These are phyloP conservation scores for Myocastor coypus DNA, from an alignment of 2,113 vertebrate genomes.

Conservation along the genomic window DNA sequence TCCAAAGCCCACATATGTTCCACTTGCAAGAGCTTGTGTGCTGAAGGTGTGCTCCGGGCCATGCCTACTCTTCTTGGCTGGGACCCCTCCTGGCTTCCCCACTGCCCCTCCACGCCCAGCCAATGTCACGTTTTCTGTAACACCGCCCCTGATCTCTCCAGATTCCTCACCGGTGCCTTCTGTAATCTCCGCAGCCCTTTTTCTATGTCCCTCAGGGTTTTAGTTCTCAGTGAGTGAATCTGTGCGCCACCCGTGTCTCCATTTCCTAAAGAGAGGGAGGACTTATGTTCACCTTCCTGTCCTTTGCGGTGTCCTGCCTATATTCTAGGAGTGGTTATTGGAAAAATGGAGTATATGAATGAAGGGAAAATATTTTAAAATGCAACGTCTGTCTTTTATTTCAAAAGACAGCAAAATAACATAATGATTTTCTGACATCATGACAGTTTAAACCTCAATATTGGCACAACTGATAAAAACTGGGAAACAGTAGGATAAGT, in stretches of 20 bases:
- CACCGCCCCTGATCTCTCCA: neutral
- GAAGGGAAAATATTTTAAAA: neutral
- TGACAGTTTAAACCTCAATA: slow-evolving; percentile 1
- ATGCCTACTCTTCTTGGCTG: neutral
- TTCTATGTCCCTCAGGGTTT: neutral
- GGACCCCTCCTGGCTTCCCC: neutral
- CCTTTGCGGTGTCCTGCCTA: neutral
- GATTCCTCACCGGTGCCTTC: neutral
- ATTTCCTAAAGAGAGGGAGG: neutral
- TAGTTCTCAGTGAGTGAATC: neutral
- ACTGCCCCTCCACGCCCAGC: neutral
- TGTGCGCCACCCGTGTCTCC: neutral
- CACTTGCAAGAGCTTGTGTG: neutral
- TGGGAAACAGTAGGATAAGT: neutral
- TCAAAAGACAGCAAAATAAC: neutral
- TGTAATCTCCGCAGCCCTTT: neutral
- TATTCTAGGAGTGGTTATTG: neutral
- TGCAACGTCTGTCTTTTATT: neutral
- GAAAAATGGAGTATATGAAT: neutral
- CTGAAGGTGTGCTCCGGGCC: neutral
- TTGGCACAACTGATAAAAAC: neutral
- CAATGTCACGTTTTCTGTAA: neutral
- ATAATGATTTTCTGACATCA: neutral
- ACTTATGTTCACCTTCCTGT: neutral
- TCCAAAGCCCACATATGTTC: neutral